Conservation (phyloP, 2,888 invertebrate species). For the Petrolisthes cinctipes region DNA sequence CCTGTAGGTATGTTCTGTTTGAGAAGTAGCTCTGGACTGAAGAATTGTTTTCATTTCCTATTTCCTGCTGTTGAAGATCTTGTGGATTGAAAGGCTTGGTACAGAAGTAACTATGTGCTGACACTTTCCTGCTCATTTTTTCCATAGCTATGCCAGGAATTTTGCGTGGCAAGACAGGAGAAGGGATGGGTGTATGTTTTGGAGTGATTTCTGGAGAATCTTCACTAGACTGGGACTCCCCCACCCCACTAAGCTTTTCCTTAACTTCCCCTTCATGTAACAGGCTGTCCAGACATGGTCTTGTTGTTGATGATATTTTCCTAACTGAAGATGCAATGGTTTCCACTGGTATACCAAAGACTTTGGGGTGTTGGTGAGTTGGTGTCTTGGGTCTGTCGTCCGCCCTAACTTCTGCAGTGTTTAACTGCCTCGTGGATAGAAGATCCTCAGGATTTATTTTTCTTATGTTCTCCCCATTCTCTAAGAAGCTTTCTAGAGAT, state of each 20-base stretch:
- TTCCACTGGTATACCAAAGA: too few species aligned
- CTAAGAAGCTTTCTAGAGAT: too few species aligned
- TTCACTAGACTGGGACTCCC: not conserved
- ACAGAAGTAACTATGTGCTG: slow-evolving; percentile 47
- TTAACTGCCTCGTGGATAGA: too few species aligned
- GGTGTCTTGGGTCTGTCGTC: too few species aligned
- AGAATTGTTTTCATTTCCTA: too few species aligned
- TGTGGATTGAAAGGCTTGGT: slow-evolving; percentile 29
- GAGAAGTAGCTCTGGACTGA: not conserved
- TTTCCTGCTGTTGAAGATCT: not conserved
- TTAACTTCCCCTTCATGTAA: not conserved
- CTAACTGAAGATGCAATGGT: not conserved
- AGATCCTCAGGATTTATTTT: too few species aligned
- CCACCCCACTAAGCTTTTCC: not conserved
- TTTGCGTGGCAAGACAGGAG: slow-evolving; percentile 17
- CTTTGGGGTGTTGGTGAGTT: too few species aligned
- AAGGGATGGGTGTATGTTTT: slow-evolving; percentile 2
- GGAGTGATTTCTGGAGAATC: slow-evolving; percentile 13
- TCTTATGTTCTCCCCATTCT: too few species aligned
- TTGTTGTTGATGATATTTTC: not conserved
- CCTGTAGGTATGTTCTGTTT: too few species aligned
- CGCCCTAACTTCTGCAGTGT: too few species aligned
- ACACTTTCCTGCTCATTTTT: not conserved
- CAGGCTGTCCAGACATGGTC: not conserved
- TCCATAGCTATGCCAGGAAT: slow-evolving; percentile 30